Evolutionary conservation across 1,140 invertebrate genomes (phyloP), one percentile per base, ranked within the genome.

Genomic region (Zaprionus africanus): DNA sequence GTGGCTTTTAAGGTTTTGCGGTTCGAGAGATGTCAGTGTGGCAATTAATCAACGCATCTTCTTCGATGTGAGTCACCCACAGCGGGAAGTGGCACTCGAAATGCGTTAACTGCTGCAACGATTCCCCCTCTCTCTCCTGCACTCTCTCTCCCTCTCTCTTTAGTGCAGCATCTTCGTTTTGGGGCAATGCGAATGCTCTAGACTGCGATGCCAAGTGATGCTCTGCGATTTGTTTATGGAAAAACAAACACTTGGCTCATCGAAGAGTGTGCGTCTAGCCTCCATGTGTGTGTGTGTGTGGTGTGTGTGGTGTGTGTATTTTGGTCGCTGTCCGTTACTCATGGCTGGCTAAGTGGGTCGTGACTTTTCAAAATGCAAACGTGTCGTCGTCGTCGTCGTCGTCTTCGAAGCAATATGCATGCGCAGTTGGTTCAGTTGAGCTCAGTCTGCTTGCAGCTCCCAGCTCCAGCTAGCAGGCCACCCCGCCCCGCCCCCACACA

Each of bases 311-410:
- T 56, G 68, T 66, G 68, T 76, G 49, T 79, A 17, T 76, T 76
- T 72, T 57, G 77, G 68, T 78, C 80, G 80, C 77, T 79, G 85
- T 80, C 81, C 84, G 84, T 88, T 90, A 88, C 85, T 90, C 85
- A 84, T 88, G 85, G 84, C 54, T 88, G 85, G 85, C 84, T 88
- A 88, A 88, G 84, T 88, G 85, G 84, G 84, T 88, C 84, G 85
- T 88, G 84, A 88, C 84, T 88, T 88, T 88, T 88, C 85, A 88
- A 88, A 88, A 90, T 88, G 83, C 83, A 87, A 87, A 87, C 83
- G 81, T 88, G 81, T 88, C 83, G 82, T 81, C 73, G 78, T 70
- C 78, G 57, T 77, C 67, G 80, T 87, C 83, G 81, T 79, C 78
- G 70, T 64, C 76, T 76, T 67, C 60, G 65, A 41, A 60, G 73